Conservation (phyloP, 2,113 vertebrate species). For the Phocoena sinus region DNA sequence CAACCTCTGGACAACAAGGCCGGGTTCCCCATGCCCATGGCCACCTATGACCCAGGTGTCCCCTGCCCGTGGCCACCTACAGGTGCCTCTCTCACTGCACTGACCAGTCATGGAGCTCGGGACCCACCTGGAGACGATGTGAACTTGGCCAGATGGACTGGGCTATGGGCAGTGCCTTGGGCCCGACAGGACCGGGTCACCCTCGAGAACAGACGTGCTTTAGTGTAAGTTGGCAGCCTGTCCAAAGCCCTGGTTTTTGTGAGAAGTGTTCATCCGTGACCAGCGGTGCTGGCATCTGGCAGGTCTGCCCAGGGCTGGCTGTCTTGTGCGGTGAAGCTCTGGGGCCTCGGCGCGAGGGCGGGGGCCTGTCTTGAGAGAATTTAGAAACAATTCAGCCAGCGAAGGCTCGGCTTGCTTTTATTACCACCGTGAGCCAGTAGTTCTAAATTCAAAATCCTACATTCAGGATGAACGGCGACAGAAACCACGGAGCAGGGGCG, state of each 20-base stretch:
- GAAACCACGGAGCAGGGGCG: fast-evolving
- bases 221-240: fast-evolving
- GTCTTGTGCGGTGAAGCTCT: neutral
- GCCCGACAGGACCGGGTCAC: fast-evolving
- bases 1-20: neutral
- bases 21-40: neutral
- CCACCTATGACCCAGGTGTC: neutral
- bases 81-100: fast-evolving
- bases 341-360: fast-evolving
- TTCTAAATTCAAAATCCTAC: neutral
- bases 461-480: neutral
- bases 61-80: neutral
- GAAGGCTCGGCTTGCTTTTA: neutral
- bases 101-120: fast-evolving
- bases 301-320: neutral
- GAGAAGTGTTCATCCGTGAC: neutral
- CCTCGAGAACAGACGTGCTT: fast-evolving
- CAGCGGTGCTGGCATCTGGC: fast-evolving
- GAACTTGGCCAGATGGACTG: fast-evolving
- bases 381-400: neutral
- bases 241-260: neutral
- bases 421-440: neutral
- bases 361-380: neutral
- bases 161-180: neutral
- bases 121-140: fast-evolving